These are phyloP conservation scores for Drosophila recens DNA, from an alignment of 2,888 invertebrate species.

Conservation along the genomic window DNA sequence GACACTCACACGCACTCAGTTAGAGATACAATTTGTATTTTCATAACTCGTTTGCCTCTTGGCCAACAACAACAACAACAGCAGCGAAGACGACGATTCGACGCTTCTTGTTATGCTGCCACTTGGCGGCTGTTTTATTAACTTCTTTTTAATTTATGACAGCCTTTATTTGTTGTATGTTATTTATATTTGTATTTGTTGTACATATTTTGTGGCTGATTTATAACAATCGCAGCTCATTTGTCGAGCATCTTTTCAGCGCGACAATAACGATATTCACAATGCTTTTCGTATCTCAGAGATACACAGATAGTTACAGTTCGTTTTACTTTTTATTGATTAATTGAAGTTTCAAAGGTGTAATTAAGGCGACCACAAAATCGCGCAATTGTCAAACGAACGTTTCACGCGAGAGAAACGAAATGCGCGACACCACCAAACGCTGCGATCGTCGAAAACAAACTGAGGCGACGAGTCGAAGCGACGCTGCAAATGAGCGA, in stretches of 20 bases:
- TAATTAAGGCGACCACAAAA: slow-evolving; percentile 57
- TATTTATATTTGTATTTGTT: slow-evolving; percentile 20
- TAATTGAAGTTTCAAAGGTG: slow-evolving; percentile 74
- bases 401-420: slow-evolving; percentile 13
- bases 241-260: slow-evolving; percentile 26
- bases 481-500: slow-evolving; percentile 18
- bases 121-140: slow-evolving; percentile 65
- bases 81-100: slow-evolving; percentile 23
- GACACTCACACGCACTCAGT: slow-evolving; percentile 47
- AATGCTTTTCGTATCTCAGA: slow-evolving; percentile 8
- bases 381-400: slow-evolving; percentile 56
- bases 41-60: slow-evolving; percentile 74
- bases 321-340: slow-evolving; percentile 61
- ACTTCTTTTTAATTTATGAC: slow-evolving; percentile 66
- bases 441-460: slow-evolving; percentile 78
- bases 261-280: slow-evolving; percentile 1
- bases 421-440: slow-evolving; percentile 61
- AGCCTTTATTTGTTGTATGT: slow-evolving; percentile 43
- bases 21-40: slow-evolving; percentile 72
- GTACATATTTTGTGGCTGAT: slow-evolving; percentile 28
- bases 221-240: slow-evolving; percentile 33
- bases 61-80: slow-evolving; percentile 4
- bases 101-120: slow-evolving; percentile 63
- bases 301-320: slow-evolving; percentile 8
- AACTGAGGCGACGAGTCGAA: slow-evolving; percentile 66